These are phyloP conservation scores for Vulpes lagopus DNA, from an alignment of 2,113 vertebrate species.

Conservation along the genomic window DNA sequence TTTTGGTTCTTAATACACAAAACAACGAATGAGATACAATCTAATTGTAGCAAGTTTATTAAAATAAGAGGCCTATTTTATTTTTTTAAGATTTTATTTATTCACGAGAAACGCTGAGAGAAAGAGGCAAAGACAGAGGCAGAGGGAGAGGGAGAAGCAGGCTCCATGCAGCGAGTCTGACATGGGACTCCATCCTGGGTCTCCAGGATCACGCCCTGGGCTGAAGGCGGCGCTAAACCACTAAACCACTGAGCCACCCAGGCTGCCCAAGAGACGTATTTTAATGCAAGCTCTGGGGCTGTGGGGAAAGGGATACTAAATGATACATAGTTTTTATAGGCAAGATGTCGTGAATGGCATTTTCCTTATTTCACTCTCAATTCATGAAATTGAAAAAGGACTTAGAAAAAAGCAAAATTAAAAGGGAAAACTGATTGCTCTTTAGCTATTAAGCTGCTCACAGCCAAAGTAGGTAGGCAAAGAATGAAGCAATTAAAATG, in stretches of 20 bases:
- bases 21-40: constrained; percentile 40
- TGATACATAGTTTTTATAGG: constrained; percentile 53
- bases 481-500: constrained; percentile 62
- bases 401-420: constrained; percentile 60
- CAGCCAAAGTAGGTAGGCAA: constrained; percentile 19
- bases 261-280: neutral
- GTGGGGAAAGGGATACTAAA: constrained; percentile 17
- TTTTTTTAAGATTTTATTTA: neutral
- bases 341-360: constrained; percentile 35
- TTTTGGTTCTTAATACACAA: constrained; percentile 63
- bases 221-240: too few relatives aligned
- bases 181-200: too few relatives aligned
- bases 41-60: constrained; percentile 45
- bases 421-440: neutral
- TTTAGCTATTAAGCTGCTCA: constrained; percentile 25
- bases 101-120: too few relatives aligned
- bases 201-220: too few relatives aligned
- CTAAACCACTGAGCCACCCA: too few relatives aligned
- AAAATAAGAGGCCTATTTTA: constrained; percentile 27
- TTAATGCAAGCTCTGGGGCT: constrained; percentile 8
- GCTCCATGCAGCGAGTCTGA: too few relatives aligned
- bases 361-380: constrained; percentile 32
- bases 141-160: too few relatives aligned
- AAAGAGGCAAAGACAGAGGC: too few relatives aligned
- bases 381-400: constrained; percentile 22